Conservation (phyloP, 1,140 invertebrate species). For the Brachionus plicatilis region DNA sequence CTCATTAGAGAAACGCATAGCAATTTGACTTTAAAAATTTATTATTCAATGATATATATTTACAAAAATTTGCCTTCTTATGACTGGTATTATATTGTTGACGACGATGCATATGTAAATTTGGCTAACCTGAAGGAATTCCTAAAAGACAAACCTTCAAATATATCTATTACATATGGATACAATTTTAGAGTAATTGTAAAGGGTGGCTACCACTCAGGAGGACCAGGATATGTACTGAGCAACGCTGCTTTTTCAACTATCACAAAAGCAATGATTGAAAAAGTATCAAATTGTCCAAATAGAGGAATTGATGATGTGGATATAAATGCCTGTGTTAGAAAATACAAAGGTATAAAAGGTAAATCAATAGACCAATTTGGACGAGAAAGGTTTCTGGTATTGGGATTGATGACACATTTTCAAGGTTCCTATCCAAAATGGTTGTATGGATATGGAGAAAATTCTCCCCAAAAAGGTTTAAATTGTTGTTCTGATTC, state of each 20-base stretch:
- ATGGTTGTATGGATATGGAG: background rate
- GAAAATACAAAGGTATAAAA: background rate
- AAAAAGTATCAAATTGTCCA: background rate
- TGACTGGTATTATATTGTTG: slow-evolving; percentile 89
- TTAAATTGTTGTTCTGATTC: background rate
- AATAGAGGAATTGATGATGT: background rate
- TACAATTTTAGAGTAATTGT: slow-evolving; percentile 9
- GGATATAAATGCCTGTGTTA: background rate
- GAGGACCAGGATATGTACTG: slow-evolving; percentile 50
- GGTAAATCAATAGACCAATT: background rate
- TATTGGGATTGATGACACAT: background rate
- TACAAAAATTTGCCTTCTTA: slow-evolving; percentile 55
- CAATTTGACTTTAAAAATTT: background rate
- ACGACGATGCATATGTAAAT: slow-evolving; percentile 81
- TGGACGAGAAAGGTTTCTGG: background rate
- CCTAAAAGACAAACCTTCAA: slow-evolving; percentile 44
- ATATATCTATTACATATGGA: slow-evolving; percentile 41
- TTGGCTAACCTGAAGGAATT: slow-evolving; percentile 56
- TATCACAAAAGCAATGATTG: background rate
- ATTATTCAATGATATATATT: slow-evolving; percentile 46
- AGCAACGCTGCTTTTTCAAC: slow-evolving; percentile 27
- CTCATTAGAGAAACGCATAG: background rate
- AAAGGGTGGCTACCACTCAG: slow-evolving; percentile 24
- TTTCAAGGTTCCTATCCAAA: background rate
- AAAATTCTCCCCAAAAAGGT: background rate